These are phyloP conservation scores for Novumbra hubbsi DNA, from an alignment of 2,797 vertebrate species.

Conservation along the genomic window DNA sequence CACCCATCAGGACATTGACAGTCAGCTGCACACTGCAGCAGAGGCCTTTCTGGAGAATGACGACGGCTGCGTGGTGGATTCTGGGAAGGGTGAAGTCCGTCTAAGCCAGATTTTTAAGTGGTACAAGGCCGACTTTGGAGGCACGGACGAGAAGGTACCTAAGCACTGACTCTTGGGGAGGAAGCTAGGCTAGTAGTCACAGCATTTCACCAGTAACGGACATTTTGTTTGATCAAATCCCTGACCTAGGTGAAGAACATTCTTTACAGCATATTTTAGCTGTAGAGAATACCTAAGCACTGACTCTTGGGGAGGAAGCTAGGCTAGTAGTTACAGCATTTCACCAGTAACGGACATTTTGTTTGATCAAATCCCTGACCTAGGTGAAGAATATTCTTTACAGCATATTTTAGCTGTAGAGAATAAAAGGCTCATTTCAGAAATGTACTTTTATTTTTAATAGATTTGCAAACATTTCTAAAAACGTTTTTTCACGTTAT, in stretches of 20 bases:
- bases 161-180: not conserved
- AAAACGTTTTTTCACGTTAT: too few species aligned
- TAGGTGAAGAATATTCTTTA: too few species aligned
- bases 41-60: slow-evolving; percentile 78
- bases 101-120: slow-evolving; percentile 82
- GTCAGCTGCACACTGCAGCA: slow-evolving; percentile 72
- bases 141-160: slow-evolving; percentile 78
- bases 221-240: too few species aligned
- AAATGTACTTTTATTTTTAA: too few species aligned
- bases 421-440: too few species aligned
- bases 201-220: too few species aligned
- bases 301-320: not conserved
- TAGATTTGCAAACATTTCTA: too few species aligned
- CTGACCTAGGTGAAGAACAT: too few species aligned
- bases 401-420: too few species aligned
- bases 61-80: slow-evolving; percentile 71
- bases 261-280: too few species aligned
- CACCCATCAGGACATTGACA: slow-evolving; percentile 70
- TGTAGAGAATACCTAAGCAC: slow-evolving; percentile 67
- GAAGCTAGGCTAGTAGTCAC: not conserved
- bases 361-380: too few species aligned
- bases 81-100: slow-evolving; percentile 71
- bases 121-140: slow-evolving; percentile 81
- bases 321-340: not conserved
- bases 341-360: too few species aligned